phyloP scores from a whole-genome alignment of 2,888 invertebrate genomes.

The Lagria hirta region DNA sequence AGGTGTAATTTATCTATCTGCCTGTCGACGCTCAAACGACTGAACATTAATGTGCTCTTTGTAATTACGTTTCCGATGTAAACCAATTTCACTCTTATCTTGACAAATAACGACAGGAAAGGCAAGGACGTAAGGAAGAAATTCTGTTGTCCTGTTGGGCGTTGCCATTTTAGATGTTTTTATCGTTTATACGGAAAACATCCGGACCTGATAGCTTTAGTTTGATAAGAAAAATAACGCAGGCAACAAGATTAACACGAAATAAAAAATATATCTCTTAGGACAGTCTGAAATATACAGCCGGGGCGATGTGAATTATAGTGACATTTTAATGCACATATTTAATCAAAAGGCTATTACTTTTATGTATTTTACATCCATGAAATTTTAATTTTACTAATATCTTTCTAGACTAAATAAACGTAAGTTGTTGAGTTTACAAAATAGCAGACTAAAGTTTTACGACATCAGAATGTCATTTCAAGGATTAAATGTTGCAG shows the following conservation, averaged over 20 bases:
- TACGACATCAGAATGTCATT: no score
- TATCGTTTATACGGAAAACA: slow-evolving; percentile 20
- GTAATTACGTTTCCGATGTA: slow-evolving; percentile 39
- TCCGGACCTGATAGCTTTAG: slow-evolving; percentile 14
- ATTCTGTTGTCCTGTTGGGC: slow-evolving; percentile 20
- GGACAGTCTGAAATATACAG: no score
- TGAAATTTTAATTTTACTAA: slow-evolving; percentile 35
- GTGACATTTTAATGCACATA: slow-evolving; percentile 43
- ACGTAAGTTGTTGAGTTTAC: slow-evolving; percentile 25
- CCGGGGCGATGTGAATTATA: slow-evolving; percentile 36
- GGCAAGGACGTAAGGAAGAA: slow-evolving; percentile 17
- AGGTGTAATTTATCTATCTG: slow-evolving; percentile 11
- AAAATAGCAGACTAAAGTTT: no score
- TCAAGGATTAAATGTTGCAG: no score
- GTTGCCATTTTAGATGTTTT: slow-evolving; percentile 14
- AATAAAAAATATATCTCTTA: slow-evolving; percentile 22
- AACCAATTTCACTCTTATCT: slow-evolving; percentile 40
- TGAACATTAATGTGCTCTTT: slow-evolving; percentile 31
- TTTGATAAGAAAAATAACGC: slow-evolving; percentile 20
- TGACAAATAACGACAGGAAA: slow-evolving; percentile 40
- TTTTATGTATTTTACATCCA: slow-evolving; percentile 28
- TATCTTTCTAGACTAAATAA: slow-evolving; percentile 24
- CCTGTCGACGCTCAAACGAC: slow-evolving; percentile 1
- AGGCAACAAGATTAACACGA: slow-evolving; percentile 16
- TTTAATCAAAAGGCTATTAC: slow-evolving; percentile 45